phyloP scores from a whole-genome alignment of 2,797 vertebrate species.

The Betta splendens region DNA sequence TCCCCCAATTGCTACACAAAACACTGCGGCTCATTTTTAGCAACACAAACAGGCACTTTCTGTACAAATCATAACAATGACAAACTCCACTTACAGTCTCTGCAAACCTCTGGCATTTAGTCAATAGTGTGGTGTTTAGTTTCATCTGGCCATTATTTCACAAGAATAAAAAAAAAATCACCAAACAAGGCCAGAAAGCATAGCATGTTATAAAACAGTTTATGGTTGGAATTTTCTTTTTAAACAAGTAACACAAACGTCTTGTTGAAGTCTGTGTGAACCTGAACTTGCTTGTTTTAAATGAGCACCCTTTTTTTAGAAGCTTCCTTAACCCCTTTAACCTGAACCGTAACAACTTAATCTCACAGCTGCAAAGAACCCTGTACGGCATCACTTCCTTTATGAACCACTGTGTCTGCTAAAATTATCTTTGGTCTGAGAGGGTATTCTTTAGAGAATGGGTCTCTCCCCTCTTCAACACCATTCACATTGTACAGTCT shows the following conservation, averaged over 20 bases:
- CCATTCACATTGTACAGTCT: constrained; percentile 7
- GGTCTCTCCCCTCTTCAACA: constrained; percentile 42
- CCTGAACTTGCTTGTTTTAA: constrained; percentile 18
- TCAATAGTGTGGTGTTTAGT: too few species aligned
- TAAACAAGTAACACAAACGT: background rate
- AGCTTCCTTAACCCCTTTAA: constrained; percentile 14
- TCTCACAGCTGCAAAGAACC: constrained; percentile 15
- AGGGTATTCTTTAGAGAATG: constrained; percentile 56
- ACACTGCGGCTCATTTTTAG: too few species aligned
- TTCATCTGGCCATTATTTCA: too few species aligned
- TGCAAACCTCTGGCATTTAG: too few species aligned
- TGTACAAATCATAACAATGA: constrained; percentile 12
- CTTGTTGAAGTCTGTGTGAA: constrained; percentile 21
- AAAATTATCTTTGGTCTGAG: constrained; percentile 82
- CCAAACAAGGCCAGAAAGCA: constrained; percentile 47
- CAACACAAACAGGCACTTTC: too few species aligned
- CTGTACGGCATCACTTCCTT: constrained; percentile 25
- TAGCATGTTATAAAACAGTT: too few species aligned
- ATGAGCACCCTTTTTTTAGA: constrained; percentile 26
- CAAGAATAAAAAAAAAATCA: constrained; percentile 23
- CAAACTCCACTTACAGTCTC: constrained; percentile 25
- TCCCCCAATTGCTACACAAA: too few species aligned
- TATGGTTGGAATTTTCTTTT: constrained; percentile 30
- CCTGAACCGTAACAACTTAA: constrained; percentile 13
- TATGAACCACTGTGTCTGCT: constrained; percentile 28